Evolutionary conservation across 37 sponge, comb jelly and placozoan genomes (phyloP), one percentile per base, ranked within the genome.

Genomic region (Oopsacas minuta): DNA sequence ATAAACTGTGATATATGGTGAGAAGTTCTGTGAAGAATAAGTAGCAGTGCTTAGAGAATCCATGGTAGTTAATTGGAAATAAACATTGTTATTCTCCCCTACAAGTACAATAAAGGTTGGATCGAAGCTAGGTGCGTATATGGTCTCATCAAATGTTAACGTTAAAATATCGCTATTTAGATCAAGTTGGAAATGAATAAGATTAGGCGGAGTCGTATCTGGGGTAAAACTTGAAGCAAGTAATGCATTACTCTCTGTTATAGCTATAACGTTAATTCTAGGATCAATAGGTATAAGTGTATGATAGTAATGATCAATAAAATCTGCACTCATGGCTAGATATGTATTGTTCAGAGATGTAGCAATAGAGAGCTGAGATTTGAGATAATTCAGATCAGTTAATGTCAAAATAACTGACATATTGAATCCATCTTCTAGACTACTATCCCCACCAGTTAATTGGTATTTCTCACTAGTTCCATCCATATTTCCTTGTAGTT

Each of bases 111-210:
- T 34, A n/a, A 32, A 3, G 22, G 75, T 25, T 61, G 75, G 75
- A 5, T 10, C 5, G 7, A 61, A 61, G 75, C 28, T 61, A 5
- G 75, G 75, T 3, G 75, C 75, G 30, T 61, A 61, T 3, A 61
- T 61, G 3, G 95, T 92, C 69, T 95, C 95, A 82, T 89, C 91
- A 84, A 92, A 95, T 61, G 83, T 83, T 0, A 95, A 84, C 0
- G 87, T 88, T 0, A 95, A 82, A 8, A 88, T 82, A 35, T 82
- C 91, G 17, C 38, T 36, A 38, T 89, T 42, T 37, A 92, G 37
- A 82, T 95, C 86, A 0, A 92, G 82, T 37, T 90, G 88, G 85
- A 95, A 95, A 22, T 85, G 52, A 15, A 85, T 28, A 38, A 92
- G 84, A 0, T 37, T 30, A 0, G 95, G 95, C 0, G 83, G 82